Evolutionary conservation across 1,140 invertebrate genomes (phyloP), one percentile per base, ranked within the genome.

Genomic region (Brachystomella parvula): DNA sequence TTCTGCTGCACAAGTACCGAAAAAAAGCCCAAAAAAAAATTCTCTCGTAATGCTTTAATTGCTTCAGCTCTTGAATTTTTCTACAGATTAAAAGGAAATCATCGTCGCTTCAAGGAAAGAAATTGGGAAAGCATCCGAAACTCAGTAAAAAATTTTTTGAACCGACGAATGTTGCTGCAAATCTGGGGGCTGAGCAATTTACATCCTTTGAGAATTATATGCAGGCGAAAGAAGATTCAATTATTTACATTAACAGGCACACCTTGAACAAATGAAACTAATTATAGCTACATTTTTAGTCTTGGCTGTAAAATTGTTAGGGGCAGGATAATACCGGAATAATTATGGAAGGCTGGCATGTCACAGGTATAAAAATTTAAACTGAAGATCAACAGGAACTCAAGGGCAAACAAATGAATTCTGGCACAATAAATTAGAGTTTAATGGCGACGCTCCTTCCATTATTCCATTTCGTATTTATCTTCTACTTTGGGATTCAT

Each of bases 1-100:
- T 30, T 47, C 32, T 17, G 61, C 59, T 35, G 59, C 39, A 39
- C 29, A 44, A 39, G 59, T 44, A 24, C 39, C 47, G 26, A 61
- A 47, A 47, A 47, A 32, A 29, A 63, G 35, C 32, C 2, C 9
- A n/a, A 65, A 29, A 24, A 35, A 9, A 56, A 56, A 21, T 32
- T 39, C 31, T 35, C 47, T 32, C 29, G 32, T 15, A n/a, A 47
- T 32, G 35, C 19, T 39, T 6, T 19, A 39, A 39, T 39, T 39
- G 6, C 6, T 39, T 9, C 6, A 39, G 6, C 19, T 6, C 6
- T 39, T 9, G 6, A 39, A 39, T 9, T 39, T 19, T 6, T 39
- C 19, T 39, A 9, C 19, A 39, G 35, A 19, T 9, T 9, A 39
- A 39, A 39, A 6, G 35, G 35, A 39, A 39, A 39, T 39, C 35